phyloP scores from a whole-genome alignment of 2,113 vertebrate species.

The Paramisgurnus dabryanus region DNA sequence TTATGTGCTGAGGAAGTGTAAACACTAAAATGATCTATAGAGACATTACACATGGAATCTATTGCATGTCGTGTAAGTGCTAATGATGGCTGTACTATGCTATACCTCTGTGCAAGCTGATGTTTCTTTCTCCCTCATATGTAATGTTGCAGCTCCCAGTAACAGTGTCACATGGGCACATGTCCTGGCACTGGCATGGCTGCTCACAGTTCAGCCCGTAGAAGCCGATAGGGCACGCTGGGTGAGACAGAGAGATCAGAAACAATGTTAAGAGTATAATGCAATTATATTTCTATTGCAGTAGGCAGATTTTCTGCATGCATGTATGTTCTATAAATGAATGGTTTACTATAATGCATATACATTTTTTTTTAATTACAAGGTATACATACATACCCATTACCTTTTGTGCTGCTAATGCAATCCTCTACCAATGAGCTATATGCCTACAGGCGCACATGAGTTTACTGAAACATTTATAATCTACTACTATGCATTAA shows the following conservation, averaged over 20 bases:
- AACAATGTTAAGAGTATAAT: neutral
- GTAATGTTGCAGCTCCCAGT: conserved; percentile 83
- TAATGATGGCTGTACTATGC: neutral
- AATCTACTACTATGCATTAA: no score
- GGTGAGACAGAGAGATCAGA: conserved; percentile 4
- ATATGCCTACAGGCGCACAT: no score
- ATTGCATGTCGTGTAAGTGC: conserved; percentile 12
- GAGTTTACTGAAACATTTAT: no score
- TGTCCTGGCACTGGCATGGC: conserved; percentile 76
- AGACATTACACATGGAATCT: neutral
- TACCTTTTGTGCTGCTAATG: no score
- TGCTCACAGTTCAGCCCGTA: conserved; percentile 76
- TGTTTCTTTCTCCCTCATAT: conserved; percentile 45
- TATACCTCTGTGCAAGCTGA: conserved; percentile 77
- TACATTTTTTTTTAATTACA: no score
- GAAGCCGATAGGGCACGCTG: conserved; percentile 84
- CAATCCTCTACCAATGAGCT: no score
- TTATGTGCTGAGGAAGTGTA: conserved; percentile 36
- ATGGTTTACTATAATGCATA: no score
- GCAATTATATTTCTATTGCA: no score
- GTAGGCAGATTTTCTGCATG: no score
- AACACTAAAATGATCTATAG: conserved; percentile 19
- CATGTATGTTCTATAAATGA: no score
- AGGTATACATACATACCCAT: no score
- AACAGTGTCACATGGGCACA: conserved; percentile 79